Base-by-base conservation (phyloP, 2,888 invertebrate species). In the Rugalucina vietnamica region DNA sequence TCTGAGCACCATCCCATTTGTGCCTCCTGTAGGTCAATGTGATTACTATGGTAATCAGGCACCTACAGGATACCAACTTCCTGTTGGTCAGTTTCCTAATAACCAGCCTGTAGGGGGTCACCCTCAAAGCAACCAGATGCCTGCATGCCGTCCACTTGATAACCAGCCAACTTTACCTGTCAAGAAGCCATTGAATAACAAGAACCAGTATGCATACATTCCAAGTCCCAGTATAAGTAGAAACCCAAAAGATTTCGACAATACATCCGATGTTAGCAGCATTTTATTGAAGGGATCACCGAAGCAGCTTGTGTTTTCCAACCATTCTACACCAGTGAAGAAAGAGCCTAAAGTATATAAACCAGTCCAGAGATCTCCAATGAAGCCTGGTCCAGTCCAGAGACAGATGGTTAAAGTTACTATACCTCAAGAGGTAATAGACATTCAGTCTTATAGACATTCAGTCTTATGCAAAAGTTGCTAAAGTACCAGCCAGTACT, bases 311-410 rank as follows among this genome's bases (percentile, higher is more conserved):
- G 78, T 89, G 71, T 90, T 90, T 83, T 82, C 86, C 18, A 89
- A 90, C 77, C 88, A 90, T 57, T 89, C 91, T 1, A 88, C 91
- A 32, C 88, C 91, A 27, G 84, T 87, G n/a, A 54, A n/a, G 12
- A 69, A 37, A 14, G 87, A 85, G 54, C 84, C 87, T 0, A 89
- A 89, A 71, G 74, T 78, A 12, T 88, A 88, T 76, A 89, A 89
- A 81, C 91, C 91, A 34, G 88, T 92, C 3, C 37, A 89, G 32
- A 81, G 90, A 57, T 91, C 91, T 37, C 92, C 91, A 0, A 79
- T 87, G 36, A 92, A 91, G 73, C 86, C 86, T 21, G 73, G 81
- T 24, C 79, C 88, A 54, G 24, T 50, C 21, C 81, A 79, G 32
- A 75, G 81, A n/a, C 50, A 77, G 24, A 43, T 69, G 29, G 81